These are phyloP conservation scores for Hypotaenidia philippensis DNA, from an alignment of 2,797 vertebrate species.

Conservation along the genomic window DNA sequence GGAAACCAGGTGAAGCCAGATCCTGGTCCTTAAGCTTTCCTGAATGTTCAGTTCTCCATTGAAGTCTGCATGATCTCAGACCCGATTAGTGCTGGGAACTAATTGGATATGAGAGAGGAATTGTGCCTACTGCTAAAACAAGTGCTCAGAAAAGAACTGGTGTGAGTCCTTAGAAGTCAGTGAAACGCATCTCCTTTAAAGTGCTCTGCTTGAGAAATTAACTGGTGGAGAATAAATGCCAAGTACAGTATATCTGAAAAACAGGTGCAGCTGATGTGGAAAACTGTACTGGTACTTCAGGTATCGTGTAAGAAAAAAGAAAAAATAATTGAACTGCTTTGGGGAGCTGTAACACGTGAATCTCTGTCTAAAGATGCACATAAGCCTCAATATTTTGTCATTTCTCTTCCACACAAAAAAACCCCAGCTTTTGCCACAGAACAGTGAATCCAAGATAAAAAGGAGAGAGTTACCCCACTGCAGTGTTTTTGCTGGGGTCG, in stretches of 20 bases:
- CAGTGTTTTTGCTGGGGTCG: not conserved
- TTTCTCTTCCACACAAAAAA: not conserved
- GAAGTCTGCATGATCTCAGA: not conserved
- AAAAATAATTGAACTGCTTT: not conserved
- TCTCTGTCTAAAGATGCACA: not conserved
- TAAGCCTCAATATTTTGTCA: not conserved
- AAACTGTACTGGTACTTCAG: not conserved
- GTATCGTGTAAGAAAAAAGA: not conserved
- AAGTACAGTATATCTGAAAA: not conserved
- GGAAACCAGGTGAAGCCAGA: rapidly evolving
- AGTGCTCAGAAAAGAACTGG: not conserved
- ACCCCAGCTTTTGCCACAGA: rapidly evolving
- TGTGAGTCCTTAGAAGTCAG: not conserved
- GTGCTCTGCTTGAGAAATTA: not conserved
- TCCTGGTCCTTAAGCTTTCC: not conserved
- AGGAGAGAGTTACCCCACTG: not conserved
- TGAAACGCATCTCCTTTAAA: not conserved
- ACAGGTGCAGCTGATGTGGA: not conserved
- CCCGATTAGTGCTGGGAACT: not conserved
- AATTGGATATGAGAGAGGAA: not conserved
- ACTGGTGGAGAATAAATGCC: not conserved
- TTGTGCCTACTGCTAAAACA: not conserved
- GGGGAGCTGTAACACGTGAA: not conserved
- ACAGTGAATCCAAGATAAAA: not conserved
- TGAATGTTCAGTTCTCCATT: not conserved